Base-by-base conservation (phyloP, 2,797 vertebrate species). In the Notolabrus celidotus region DNA sequence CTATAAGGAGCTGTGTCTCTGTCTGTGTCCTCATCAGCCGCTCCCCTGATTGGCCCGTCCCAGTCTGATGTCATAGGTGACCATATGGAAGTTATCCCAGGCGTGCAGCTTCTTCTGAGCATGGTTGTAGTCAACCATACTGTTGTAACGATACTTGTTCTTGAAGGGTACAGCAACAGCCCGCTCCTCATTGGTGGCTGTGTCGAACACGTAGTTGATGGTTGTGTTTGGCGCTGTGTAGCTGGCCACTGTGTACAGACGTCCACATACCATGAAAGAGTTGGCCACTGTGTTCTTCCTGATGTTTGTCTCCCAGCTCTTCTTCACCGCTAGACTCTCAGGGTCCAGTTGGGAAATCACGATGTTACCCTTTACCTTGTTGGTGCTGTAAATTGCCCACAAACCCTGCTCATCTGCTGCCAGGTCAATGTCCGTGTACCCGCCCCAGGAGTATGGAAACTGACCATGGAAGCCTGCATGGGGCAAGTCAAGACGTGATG, bases 11-110 rank as follows among this genome's bases (percentile, higher is more conserved):
- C n/a, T n/a, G n/a, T n/a, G n/a, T n/a, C n/a, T 84, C 50, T 17
- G 3, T 27, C 31, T 51, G 27, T 22, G n/a, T 67, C 15, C 33
- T 39, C 42, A 69, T 58, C 62, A 90, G 51, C 85, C 67, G 64
- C 68, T 80, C 38, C 53, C 36, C 0, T 43, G 49, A 63, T 50
- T 73, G 23, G 27, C 23, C 29, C 79, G 84, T 52, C 95, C 93
- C 56, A 98, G 94, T 75, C 88, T 94, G 60, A 97, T 12, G 5
- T 96, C 94, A 27, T 98, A 99, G 82, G 95, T 93, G 69, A 97
- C 95, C 94, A 98, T 96, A 88, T 97, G 94, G 92, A 94, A 96
- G 89, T 96, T 98, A 92, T 97, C 97, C 97, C 97, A 99, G 43
- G 95, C 93, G 0, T 93, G 96, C 64, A 98, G 94, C 92, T 93